Evolutionary conservation across 2,888 invertebrate genomes (phyloP).

Genomic region (Dolichomitus sp.): DNA sequence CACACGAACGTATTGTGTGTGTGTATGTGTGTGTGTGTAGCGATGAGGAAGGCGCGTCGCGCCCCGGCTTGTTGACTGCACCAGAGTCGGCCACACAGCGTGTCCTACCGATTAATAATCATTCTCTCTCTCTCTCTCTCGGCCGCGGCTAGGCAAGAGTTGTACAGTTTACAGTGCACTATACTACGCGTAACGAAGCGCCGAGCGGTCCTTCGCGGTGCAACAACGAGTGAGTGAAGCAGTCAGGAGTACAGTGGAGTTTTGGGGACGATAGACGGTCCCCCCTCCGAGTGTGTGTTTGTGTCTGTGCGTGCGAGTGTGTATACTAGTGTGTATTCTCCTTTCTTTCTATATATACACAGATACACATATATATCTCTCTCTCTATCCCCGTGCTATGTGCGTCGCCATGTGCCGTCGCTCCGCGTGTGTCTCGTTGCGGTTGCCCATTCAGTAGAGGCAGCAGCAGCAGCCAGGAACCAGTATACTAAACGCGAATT

Average conservation of each 20-base stretch:
- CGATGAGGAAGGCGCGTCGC: slow-evolving; percentile 74
- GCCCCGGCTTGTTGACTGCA: slow-evolving; percentile 73
- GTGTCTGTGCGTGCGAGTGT: not conserved
- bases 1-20: slow-evolving; percentile 18
- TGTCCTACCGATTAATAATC: slow-evolving; percentile 32
- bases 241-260: not conserved
- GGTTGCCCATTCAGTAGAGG: slow-evolving; percentile 64
- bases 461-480: slow-evolving; percentile 31
- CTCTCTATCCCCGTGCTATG: slow-evolving; percentile 7
- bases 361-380: slow-evolving; percentile 15
- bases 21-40: slow-evolving; percentile 3
- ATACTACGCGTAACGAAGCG: not conserved
- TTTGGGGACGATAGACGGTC: not conserved
- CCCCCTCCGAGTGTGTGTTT: not conserved
- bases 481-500: not conserved
- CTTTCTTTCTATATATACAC: not conserved
- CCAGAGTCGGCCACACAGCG: slow-evolving; percentile 55
- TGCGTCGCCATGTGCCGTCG: slow-evolving; percentile 78
- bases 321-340: not conserved
- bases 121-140: not conserved
- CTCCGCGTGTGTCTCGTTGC: slow-evolving; percentile 77
- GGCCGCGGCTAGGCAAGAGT: not conserved
- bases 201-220: not conserved
- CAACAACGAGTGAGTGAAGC: not conserved
- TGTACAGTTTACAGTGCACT: not conserved